phyloP scores from a whole-genome alignment of 30 jellyfish, hydroid and myxozoan species.

The Aurelia sp. region DNA sequence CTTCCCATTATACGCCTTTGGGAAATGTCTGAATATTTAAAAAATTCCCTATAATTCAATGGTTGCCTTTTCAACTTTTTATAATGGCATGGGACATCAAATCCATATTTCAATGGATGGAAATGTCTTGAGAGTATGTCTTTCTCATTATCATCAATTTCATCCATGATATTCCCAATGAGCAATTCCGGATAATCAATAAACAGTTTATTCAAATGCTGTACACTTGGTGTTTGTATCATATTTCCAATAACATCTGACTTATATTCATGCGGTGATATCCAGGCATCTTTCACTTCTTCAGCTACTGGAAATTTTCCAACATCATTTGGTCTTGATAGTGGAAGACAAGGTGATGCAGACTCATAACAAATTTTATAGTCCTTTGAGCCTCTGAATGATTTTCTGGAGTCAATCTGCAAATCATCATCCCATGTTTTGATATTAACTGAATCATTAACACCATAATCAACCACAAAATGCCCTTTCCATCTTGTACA shows the following conservation, averaged over 20 bases:
- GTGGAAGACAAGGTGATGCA: slow-evolving; percentile 14
- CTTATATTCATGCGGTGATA: slow-evolving; percentile 28
- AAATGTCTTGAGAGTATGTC: slow-evolving; percentile 28
- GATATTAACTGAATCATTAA: slow-evolving; percentile 38
- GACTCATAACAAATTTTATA: not conserved
- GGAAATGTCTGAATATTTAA: not conserved
- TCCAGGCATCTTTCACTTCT: slow-evolving; percentile 30
- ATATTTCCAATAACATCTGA: not conserved
- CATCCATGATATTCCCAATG: slow-evolving; percentile 15
- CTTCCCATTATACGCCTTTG: slow-evolving; percentile 12
- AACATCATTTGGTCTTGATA: slow-evolving; percentile 7
- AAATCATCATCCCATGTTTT: not conserved
- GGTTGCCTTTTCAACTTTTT: slow-evolving; percentile 5
- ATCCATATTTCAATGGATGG: slow-evolving; percentile 55
- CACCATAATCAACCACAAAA: slow-evolving; percentile 61
- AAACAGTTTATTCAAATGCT: slow-evolving; percentile 28
- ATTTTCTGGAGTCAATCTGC: slow-evolving; percentile 20
- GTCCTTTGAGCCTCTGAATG: not conserved
- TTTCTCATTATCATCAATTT: not conserved
- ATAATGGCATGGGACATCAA: slow-evolving; percentile 17
- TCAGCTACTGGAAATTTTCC: slow-evolving; percentile 8
- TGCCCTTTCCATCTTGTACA: slow-evolving; percentile 46
- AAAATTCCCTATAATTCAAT: slow-evolving; percentile 13
- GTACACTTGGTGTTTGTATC: slow-evolving; percentile 24
- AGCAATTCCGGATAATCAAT: slow-evolving; percentile 41